Evolutionary conservation across 1,140 invertebrate genomes (phyloP).

Genomic region (Chrysopa pallens): DNA sequence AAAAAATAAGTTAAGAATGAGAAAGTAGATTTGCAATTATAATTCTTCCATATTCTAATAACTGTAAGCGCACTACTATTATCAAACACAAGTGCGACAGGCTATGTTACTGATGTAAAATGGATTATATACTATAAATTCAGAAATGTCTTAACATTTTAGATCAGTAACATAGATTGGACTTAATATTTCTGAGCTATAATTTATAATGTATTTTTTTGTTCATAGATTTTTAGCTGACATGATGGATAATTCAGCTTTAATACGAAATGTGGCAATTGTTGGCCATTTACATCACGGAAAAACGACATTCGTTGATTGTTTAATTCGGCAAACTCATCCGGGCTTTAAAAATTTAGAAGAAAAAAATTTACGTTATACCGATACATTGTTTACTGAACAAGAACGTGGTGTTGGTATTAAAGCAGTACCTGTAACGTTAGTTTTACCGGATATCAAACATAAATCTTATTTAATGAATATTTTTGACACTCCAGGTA

Average conservation of each 20-base stretch:
- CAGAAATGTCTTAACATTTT: no score
- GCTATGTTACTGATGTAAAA: no score
- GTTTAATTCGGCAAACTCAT: conserved; percentile 93
- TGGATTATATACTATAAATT: no score
- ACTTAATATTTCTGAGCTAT: no score
- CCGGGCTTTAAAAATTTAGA: conserved; percentile 60
- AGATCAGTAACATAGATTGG: no score
- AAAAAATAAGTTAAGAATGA: no score
- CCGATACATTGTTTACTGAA: conserved; percentile 94
- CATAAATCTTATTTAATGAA: conserved; percentile 92
- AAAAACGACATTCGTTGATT: conserved; percentile 97
- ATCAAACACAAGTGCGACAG: no score
- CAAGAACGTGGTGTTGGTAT: conserved; percentile 95
- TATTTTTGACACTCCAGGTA: conserved; percentile 92
- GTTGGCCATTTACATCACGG: conserved; percentile 97
- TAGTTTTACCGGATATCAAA: conserved; percentile 85
- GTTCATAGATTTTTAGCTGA: conserved; percentile 65
- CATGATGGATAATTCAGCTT: conserved; percentile 88
- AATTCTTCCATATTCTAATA: no score
- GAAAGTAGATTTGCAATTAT: no score
- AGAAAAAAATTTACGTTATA: conserved; percentile 74
- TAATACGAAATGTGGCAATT: conserved; percentile 91
- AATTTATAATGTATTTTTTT: conserved; percentile 5
- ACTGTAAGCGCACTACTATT: no score
- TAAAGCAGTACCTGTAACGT: conserved; percentile 87